A percentile compares a stretch with the other conserved stretches of the same genome.
These are phyloP conservation scores for Brachycybe producta DNA, from an alignment of 2,888 invertebrate genomes.

Conservation along the genomic window DNA sequence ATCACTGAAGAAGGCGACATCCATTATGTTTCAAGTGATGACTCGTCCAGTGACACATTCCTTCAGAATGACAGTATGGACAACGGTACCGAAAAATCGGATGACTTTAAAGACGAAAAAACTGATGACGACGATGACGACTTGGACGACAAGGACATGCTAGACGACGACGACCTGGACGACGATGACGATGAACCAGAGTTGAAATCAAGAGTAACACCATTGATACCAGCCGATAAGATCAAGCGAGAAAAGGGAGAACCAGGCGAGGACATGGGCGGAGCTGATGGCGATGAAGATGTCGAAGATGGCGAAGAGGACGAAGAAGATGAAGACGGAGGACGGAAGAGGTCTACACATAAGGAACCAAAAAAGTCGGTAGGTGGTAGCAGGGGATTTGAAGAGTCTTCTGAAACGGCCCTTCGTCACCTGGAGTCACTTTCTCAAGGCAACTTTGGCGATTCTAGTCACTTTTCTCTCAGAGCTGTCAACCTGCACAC, in stretches of 20 bases:
- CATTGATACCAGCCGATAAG: conserved; percentile 3
- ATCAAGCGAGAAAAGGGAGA: conserved; percentile 11
- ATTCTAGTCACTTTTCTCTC: conserved; percentile 24
- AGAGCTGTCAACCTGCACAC: conserved; percentile 30
- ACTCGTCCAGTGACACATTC: conserved; percentile 46
- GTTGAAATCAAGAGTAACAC: conserved; percentile 24
- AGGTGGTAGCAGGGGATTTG: not conserved
- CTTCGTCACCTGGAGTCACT: conserved; percentile 63
- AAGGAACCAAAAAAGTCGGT: conserved; percentile 11
- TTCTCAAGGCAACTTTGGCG: conserved; percentile 61
- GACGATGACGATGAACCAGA: conserved; percentile 28
- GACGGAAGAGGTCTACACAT: too few species aligned
- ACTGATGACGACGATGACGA: conserved; percentile 27
- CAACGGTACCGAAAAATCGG: conserved; percentile 25
- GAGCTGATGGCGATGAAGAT: conserved; percentile 23
- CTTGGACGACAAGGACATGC: conserved; percentile 27
- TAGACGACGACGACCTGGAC: conserved; percentile 19
- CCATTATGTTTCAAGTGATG: conserved; percentile 40
- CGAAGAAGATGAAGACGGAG: conserved; percentile 27
- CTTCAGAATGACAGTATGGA: conserved; percentile 34
- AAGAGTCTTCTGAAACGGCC: conserved; percentile 49
- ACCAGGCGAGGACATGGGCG: too few species aligned
- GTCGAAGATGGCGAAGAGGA: conserved; percentile 29
- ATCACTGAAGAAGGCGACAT: conserved; percentile 33
- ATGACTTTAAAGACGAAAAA: conserved; percentile 25